Percentiles rank a stretch among this genome's conserved stretches.
Evolutionary conservation across 2,113 vertebrate genomes (phyloP).

Genomic region (Origma solitaria): DNA sequence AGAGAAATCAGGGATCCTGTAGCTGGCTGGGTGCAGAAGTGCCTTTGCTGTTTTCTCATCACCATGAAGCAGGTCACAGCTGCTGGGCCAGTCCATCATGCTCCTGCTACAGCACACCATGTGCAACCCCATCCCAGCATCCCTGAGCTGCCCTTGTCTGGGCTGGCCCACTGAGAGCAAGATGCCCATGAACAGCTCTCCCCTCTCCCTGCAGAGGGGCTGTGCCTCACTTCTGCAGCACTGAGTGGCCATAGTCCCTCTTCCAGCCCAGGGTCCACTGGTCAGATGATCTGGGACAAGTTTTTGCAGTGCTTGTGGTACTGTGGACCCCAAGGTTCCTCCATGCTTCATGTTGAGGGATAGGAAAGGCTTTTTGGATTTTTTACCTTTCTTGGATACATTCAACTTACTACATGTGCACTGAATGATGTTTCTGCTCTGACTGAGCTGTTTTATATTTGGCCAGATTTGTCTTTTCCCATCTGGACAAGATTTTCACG

Average conservation of each 20-base stretch:
- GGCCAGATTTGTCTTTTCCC: not conserved
- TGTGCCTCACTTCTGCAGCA: not conserved
- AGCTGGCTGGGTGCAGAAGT: not conserved
- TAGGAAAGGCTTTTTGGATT: not conserved
- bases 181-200: not conserved
- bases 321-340: not conserved
- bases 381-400: not conserved
- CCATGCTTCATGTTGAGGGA: not conserved
- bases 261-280: not conserved
- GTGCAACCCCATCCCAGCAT: not conserved
- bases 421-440: not conserved
- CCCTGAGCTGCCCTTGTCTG: not conserved
- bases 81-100: not conserved
- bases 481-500: not conserved
- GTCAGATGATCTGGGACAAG: not conserved
- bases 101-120: not conserved
- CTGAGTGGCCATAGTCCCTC: not conserved
- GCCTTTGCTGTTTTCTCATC: not conserved
- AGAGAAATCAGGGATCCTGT: not conserved
- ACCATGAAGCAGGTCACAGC: not conserved
- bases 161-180: accelerated
- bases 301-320: not conserved
- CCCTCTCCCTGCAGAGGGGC: not conserved
- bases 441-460: not conserved
- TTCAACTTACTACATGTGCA: not conserved